A percentile compares a stretch with the other conserved stretches of the same genome.
These are phyloP conservation scores for Eriosoma lanigerum DNA, from an alignment of 1,140 invertebrate genomes.

Conservation along the genomic window DNA sequence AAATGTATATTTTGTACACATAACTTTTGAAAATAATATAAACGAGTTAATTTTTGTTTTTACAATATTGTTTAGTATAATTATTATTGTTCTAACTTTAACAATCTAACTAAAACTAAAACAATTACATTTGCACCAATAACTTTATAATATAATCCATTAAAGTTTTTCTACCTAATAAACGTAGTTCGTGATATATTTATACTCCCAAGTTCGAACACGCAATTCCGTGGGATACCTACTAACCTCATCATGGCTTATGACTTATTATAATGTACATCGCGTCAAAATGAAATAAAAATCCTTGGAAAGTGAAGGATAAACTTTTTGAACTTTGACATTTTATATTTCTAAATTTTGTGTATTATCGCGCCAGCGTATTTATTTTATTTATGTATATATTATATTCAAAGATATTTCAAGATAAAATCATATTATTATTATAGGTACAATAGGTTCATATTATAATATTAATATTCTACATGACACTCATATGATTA, in stretches of 20 bases:
- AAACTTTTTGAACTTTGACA: constrained; percentile 38
- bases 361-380: not conserved
- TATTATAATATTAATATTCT: no score
- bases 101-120: constrained; percentile 35
- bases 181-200: constrained; percentile 33
- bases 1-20: no score
- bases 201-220: constrained; percentile 17
- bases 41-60: not conserved
- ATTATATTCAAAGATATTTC: no score
- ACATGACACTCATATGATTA: no score
- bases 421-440: no score
- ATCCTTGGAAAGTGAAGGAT: constrained; percentile 32
- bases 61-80: not conserved
- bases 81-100: constrained; percentile 32
- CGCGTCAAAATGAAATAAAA: constrained; percentile 28
- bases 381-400: no score
- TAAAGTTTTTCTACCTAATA: constrained; percentile 33
- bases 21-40: no score
- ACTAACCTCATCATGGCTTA: constrained; percentile 37
- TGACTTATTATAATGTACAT: not conserved
- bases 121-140: constrained; percentile 32
- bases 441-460: no score
- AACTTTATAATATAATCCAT: constrained; percentile 33
- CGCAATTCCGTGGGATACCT: constrained; percentile 11
- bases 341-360: constrained; percentile 4